Evolutionary conservation across 2,888 invertebrate genomes (phyloP), one percentile per base, ranked within the genome.

Genomic region (Rhopalosiphum nymphaeae): DNA sequence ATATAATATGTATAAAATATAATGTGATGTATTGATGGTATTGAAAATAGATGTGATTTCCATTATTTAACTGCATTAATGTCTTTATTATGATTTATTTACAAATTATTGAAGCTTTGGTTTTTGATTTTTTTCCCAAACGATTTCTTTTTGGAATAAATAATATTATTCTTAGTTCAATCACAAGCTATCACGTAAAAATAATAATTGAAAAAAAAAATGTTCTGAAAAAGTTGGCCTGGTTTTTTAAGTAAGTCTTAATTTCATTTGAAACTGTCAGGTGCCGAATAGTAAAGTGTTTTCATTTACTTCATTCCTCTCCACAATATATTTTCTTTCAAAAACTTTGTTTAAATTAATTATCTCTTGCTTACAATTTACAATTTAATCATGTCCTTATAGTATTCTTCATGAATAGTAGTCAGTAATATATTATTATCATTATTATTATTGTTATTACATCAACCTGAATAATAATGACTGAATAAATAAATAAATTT

Each of bases 331-430:
- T 42, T 91, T 91, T 29, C 53, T 25, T 84, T 42, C 56, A 25
- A 93, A 88, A 46, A 89, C 56, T n/a, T 89, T 85, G 16, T 93
- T 46, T n/a, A 93, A 93, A 89, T 93, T 89, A 89, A 93, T 93
- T 57, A 93, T 84, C 89, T n/a, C 25, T 11, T 4, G 26, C 42
- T 56, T n/a, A 84, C 85, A 36, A 46, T 92, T 78, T 78, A 29
- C 67, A 46, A 85, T 89, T 93, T 89, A 93, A 85, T 93, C 84
- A 89, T 78, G 49, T 56, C 46, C 44, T 89, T n/a, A 26, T 11
- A 53, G 78, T 84, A 46, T 78, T 56, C 84, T 49, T 56, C 56
- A 46, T 4, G 44, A 92, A 92, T 46, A 7, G 85, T 16, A 78
- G 49, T 46, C 36, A 84, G 29, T 44, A 85, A 88, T 49, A 53